These are phyloP conservation scores for Bedellia somnulentella DNA, from an alignment of 2,888 invertebrate genomes.

Conservation along the genomic window DNA sequence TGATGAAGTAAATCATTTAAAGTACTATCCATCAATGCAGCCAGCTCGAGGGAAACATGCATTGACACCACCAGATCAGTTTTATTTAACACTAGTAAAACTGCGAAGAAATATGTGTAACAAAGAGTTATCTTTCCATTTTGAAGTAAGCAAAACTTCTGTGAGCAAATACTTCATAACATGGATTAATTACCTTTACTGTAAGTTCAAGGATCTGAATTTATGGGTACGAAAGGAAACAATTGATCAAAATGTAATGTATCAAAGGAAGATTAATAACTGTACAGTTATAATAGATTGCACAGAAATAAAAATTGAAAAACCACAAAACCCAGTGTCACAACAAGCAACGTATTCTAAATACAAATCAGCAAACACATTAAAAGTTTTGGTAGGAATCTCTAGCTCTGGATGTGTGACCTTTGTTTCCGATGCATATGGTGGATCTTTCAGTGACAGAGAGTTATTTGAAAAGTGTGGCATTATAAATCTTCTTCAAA, in stretches of 20 bases:
- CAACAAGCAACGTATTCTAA: conserved; percentile 5
- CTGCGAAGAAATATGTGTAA: conserved; percentile 2
- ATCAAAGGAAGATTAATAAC: conserved; percentile 1
- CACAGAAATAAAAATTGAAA: conserved; percentile 5
- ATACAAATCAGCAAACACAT: conserved; percentile 3
- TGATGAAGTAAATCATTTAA: conserved; percentile 5
- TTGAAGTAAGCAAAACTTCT: conserved; percentile 1
- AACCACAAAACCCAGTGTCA: conserved; percentile 3
- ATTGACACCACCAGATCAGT: conserved; percentile 3
- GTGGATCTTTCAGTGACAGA: conserved; percentile 7
- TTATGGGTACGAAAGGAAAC: conserved; percentile 6
- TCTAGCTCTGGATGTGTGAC: conserved; percentile 6
- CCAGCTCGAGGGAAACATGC: conserved; percentile 2
- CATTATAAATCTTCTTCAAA: conserved; percentile 1
- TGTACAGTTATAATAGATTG: conserved; percentile 3
- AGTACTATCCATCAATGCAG: conserved; percentile 4
- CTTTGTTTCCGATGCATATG: conserved; percentile 6
- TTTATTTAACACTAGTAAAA: conserved; percentile 7
- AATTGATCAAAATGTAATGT: conserved; percentile 4
- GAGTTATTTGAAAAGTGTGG: conserved; percentile 5
- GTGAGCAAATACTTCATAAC: conserved; percentile 3
- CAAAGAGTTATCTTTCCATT: conserved; percentile 1
- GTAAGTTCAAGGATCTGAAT: conserved; percentile 4
- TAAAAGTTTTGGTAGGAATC: conserved; percentile 6
- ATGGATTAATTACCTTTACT: conserved; percentile 5